Base-by-base conservation (phyloP, 1,140 invertebrate species). In the Pachypsylla venusta region DNA sequence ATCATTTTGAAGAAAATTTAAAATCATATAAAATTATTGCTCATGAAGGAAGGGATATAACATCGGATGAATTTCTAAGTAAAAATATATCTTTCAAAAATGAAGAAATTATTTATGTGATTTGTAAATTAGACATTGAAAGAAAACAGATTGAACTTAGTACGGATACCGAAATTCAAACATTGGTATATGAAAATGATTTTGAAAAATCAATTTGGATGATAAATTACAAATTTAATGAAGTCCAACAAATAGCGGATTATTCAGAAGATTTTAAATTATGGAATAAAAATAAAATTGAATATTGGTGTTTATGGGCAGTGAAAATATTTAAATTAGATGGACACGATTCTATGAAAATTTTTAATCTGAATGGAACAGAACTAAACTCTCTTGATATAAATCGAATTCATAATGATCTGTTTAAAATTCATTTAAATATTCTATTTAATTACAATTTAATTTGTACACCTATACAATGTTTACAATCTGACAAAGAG, bases 371-470 rank as follows among this genome's bases (percentile, higher is more conserved):
- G 16, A 22, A 48, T 48, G 42, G 42, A 48, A 48, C 16, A 48
- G 42, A 48, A 48, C n/a, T 48, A 4, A 19, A 22, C 16, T 10
- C 7, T n/a, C 16, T 22, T 5, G 42, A 48, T n/a, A n/a, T 22
- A 48, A 48, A 48, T 19, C 7, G 16, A 19, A 19, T 48, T 48
- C n/a, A 48, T 19, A 48, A n/a, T 48, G 42, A 48, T 5, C 16
- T 22, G 3, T 48, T 48, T n/a, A 48, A 22, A 48, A 22, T 22
- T 48, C 42, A 48, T 22, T 5, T 48, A 7, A 48, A 48, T n/a
- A 48, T 48, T 19, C 22, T 48, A n/a, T 48, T n/a, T 48, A n/a
- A 48, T 19, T 48, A 19, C 42, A 48, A 48, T 19, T 48, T 48
- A 10, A 22, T 48, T 48, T 48, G 42, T 48, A 19, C 42, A 7